These are phyloP conservation scores for Chrysochloris asiatica DNA, from an alignment of 2,113 vertebrate species.

Conservation along the genomic window DNA sequence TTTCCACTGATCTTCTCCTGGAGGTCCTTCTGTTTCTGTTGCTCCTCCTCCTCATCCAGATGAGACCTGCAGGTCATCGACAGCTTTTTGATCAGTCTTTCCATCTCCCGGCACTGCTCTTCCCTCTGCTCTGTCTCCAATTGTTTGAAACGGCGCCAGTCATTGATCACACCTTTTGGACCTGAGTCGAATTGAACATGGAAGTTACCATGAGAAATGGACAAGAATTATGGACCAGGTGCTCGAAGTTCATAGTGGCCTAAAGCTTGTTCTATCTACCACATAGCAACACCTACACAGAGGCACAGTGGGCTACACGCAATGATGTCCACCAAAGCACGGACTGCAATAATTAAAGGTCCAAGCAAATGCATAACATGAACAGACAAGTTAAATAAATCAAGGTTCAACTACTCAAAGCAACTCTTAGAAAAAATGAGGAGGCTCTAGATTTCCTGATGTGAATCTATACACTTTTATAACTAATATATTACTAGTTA, in stretches of 20 bases:
- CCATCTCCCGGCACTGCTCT: constrained; percentile 96
- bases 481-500: too few species aligned
- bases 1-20: constrained; percentile 95
- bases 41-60: constrained; percentile 92
- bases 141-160: constrained; percentile 98
- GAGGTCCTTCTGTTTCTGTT: constrained; percentile 91
- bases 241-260: background rate
- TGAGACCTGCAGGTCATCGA: constrained; percentile 95
- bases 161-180: constrained; percentile 98
- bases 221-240: background rate
- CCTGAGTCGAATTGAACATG: constrained; percentile 81
- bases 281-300: background rate
- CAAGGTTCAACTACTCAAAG: background rate
- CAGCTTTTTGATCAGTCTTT: constrained; percentile 93
- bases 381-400: background rate
- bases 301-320: background rate
- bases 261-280: background rate
- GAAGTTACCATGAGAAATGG: background rate
- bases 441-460: background rate
- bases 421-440: constrained; percentile 26
- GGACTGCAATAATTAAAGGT: background rate
- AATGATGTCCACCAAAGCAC: background rate
- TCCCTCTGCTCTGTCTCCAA: constrained; percentile 95
- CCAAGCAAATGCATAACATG: background rate
- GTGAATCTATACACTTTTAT: too few species aligned